phyloP scores from a whole-genome alignment of 1,140 invertebrate genomes.

The Carcinoscorpius rotundicauda region DNA sequence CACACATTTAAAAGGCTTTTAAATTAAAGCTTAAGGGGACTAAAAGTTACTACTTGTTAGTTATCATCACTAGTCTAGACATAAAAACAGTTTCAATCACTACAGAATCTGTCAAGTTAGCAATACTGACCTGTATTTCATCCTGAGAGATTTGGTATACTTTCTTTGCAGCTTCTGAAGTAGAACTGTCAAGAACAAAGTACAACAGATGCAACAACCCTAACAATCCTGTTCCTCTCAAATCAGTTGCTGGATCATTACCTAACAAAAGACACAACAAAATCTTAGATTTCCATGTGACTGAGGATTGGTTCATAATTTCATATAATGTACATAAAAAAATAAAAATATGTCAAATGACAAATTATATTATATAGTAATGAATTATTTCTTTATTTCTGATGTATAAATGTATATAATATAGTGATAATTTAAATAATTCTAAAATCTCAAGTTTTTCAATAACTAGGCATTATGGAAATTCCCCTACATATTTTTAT shows the following conservation, averaged over 20 bases:
- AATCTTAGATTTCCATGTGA: too few relatives aligned
- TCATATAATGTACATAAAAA: background rate
- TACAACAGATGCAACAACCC: conserved; percentile 41
- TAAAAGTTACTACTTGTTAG: too few relatives aligned
- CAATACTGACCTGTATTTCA: conserved; percentile 31
- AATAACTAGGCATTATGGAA: too few relatives aligned
- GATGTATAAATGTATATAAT: background rate
- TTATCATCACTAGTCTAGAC: too few relatives aligned
- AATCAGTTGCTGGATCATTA: conserved; percentile 44
- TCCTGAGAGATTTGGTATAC: conserved; percentile 41
- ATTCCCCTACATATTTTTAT: too few relatives aligned
- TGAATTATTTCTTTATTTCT: background rate
- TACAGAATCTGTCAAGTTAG: too few relatives aligned
- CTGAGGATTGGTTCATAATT: too few relatives aligned
- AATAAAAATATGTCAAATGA: background rate
- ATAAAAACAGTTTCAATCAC: too few relatives aligned
- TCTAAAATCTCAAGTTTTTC: too few relatives aligned
- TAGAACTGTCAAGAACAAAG: conserved; percentile 33
- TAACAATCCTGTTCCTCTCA: conserved; percentile 41
- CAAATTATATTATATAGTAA: background rate
- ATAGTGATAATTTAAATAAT: too few relatives aligned
- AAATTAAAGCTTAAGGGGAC: too few relatives aligned
- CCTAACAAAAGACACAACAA: conserved; percentile 27
- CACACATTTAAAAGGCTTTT: too few relatives aligned
- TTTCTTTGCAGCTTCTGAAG: conserved; percentile 33